Evolutionary conservation across 2,113 vertebrate species (phyloP).

Genomic region (Brachypteracias leptosomus): DNA sequence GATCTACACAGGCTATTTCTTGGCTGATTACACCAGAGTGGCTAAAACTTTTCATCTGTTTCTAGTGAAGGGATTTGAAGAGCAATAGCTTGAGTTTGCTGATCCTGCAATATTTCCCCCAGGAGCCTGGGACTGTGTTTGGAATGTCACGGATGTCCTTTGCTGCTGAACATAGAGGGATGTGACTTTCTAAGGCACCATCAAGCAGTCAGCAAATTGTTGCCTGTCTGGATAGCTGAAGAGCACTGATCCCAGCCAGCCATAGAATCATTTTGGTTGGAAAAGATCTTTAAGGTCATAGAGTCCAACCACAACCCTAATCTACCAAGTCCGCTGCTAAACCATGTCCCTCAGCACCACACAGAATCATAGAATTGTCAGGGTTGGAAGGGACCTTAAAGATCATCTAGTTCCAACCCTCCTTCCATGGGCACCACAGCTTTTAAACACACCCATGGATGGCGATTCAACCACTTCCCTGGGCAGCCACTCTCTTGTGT

Average conservation of each 20-base stretch:
- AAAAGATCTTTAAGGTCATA: too few relatives aligned
- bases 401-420: too few relatives aligned
- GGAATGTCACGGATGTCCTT: not conserved
- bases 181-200: not conserved
- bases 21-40: not conserved
- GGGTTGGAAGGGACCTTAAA: too few relatives aligned
- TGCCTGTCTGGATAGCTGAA: not conserved
- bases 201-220: not conserved
- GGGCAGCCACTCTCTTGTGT: not conserved
- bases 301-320: too few relatives aligned
- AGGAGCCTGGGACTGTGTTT: not conserved
- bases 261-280: too few relatives aligned
- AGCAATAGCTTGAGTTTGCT: not conserved
- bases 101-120: not conserved
- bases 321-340: too few relatives aligned
- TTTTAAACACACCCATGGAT: too few relatives aligned
- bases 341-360: too few relatives aligned
- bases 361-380: too few relatives aligned
- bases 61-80: not conserved
- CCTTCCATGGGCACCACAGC: too few relatives aligned
- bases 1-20: too few relatives aligned
- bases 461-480: too few relatives aligned
- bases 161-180: not conserved
- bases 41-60: not conserved
- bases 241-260: not conserved